Evolutionary conservation across 2,888 invertebrate genomes (phyloP).

Genomic region (Danaus chrysippus): DNA sequence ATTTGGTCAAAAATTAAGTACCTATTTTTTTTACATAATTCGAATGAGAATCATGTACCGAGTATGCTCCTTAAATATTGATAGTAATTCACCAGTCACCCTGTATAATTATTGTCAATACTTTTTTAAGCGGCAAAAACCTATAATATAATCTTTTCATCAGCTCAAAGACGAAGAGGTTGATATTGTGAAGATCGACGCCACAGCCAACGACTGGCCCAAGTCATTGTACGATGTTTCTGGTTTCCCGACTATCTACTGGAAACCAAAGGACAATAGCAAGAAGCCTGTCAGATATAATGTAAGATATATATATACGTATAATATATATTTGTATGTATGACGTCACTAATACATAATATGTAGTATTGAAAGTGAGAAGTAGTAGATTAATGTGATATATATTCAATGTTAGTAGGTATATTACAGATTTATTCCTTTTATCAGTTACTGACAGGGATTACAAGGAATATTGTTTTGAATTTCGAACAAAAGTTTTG

Average conservation of each 20-base stretch:
- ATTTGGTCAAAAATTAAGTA: too few species aligned
- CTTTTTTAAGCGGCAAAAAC: background rate
- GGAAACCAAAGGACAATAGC: constrained; percentile 92
- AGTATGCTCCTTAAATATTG: too few species aligned
- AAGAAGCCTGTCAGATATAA: constrained; percentile 91
- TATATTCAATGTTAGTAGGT: too few species aligned
- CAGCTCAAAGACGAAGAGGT: constrained; percentile 91
- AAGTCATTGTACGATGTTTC: constrained; percentile 89
- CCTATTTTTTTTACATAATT: too few species aligned
- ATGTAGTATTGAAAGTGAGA: too few species aligned
- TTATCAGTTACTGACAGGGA: background rate
- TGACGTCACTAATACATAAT: too few species aligned
- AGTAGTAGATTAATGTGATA: too few species aligned
- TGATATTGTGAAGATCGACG: constrained; percentile 98
- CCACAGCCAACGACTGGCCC: constrained; percentile 98
- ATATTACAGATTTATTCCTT: background rate
- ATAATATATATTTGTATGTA: background rate
- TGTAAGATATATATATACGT: constrained; percentile 68
- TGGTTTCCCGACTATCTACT: constrained; percentile 99
- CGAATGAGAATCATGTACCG: too few species aligned
- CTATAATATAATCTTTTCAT: constrained; percentile 27
- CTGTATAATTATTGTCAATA: background rate
- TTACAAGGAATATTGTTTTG: too few species aligned
- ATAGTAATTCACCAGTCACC: too few species aligned
- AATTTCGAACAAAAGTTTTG: too few species aligned